Evolutionary conservation across 1,140 invertebrate genomes (phyloP), one percentile per base, ranked within the genome.

Genomic region (Anastatus disparis): DNA sequence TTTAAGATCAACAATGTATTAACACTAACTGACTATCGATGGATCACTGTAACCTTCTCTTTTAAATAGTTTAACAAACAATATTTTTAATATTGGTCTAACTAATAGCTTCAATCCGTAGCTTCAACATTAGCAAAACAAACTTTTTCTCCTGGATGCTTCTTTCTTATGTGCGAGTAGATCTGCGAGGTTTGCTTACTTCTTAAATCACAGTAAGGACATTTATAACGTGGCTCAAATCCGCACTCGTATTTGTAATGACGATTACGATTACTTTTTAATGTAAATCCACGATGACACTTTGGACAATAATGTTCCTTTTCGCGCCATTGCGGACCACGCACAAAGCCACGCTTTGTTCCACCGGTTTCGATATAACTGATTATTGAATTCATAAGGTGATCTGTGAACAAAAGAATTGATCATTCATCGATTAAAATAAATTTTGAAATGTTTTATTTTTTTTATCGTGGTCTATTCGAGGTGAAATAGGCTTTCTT

Each of bases 121-220:
- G 63, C 1, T 24, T 62, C 58, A 7, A 82, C 48, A 6, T 81
- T 73, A 12, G 81, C 69, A 50, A 81, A 77, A 50, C 76, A 77
- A 40, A 81, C 79, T 15, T 58, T 66, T 26, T 78, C 64, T 2
- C 74, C 78, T 0, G 80, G 78, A 66, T 84, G 83, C 53, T 83
- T 84, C 65, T 80, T 83, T 26, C 83, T 78, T 48, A 84, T 93
- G 83, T 94, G 93, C 50, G 92, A 88, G 59, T 91, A 92, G 77
- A 94, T 92, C 79, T 93, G 92, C 85, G 92, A 93, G 78, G 93
- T 93, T 79, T 93, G 92, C 78, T 73, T 73, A 38, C 71, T 69
- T 8, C 66, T 38, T 20, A 69, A 44, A 13, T 75, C 82, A 77
- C 88, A 89, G 72, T 84, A 82, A 46, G 83, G 81, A 72, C 89